phyloP scores from a whole-genome alignment of 2,797 vertebrate genomes.

The Microctenopoma stevenorrisi region DNA sequence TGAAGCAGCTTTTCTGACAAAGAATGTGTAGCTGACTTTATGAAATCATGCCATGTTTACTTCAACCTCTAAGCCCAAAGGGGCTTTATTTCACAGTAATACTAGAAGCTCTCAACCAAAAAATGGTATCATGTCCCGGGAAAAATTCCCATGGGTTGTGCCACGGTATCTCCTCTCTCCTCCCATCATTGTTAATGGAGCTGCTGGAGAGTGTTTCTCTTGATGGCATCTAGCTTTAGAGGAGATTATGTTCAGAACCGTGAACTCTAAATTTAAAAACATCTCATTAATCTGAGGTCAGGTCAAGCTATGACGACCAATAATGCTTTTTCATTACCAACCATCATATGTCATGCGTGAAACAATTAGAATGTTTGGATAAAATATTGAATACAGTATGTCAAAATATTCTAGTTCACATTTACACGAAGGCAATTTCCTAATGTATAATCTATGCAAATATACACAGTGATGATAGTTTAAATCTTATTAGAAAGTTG shows the following conservation, averaged over 20 bases:
- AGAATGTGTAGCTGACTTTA: constrained; percentile 49
- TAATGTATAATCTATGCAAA: neutral
- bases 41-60: constrained; percentile 68
- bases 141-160: constrained; percentile 51
- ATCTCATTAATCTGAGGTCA: constrained; percentile 22
- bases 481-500: neutral
- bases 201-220: constrained; percentile 50
- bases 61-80: constrained; percentile 58
- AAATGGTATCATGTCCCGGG: constrained; percentile 40
- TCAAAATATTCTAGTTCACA: constrained; percentile 5
- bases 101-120: constrained; percentile 45
- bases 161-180: constrained; percentile 54
- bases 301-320: constrained; percentile 25
- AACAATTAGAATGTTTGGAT: constrained; percentile 17
- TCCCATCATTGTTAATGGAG: constrained; percentile 55
- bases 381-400: neutral
- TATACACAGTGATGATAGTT: neutral
- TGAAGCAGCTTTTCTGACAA: constrained; percentile 49
- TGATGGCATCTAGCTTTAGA: constrained; percentile 47
- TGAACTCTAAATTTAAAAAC: constrained; percentile 25
- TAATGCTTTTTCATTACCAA: neutral
- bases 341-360: constrained; percentile 6
- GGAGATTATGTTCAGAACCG: constrained; percentile 33
- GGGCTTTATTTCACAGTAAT: constrained; percentile 58
- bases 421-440: constrained; percentile 1